A percentile compares a stretch with the other conserved stretches of the same genome.
phyloP scores from a whole-genome alignment of 2,888 invertebrate species.

The Melanotus villosus region DNA sequence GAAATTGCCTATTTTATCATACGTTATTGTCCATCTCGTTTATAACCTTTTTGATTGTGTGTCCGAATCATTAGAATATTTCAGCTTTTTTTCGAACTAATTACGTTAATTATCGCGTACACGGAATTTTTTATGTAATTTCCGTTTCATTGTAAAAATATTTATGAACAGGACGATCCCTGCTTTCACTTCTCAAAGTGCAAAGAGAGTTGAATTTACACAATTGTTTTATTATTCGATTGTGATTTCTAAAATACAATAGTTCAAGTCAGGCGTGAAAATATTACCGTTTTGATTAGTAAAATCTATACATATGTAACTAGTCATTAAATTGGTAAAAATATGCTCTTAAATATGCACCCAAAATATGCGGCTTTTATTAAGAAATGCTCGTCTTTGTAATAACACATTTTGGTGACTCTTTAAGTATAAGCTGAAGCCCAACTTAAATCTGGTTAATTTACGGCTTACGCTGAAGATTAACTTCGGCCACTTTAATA shows the following conservation, averaged over 20 bases:
- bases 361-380: too few species aligned
- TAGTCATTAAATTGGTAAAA: too few species aligned
- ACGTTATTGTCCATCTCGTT: background rate
- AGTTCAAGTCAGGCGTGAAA: background rate
- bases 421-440: too few species aligned
- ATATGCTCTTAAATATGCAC: too few species aligned
- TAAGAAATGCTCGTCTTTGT: too few species aligned
- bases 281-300: too few species aligned
- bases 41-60: too few species aligned
- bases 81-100: background rate
- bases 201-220: background rate
- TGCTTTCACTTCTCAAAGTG: constrained; percentile 15
- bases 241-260: background rate
- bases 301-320: too few species aligned
- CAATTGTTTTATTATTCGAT: background rate
- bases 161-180: background rate
- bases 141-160: constrained; percentile 21
- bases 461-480: too few species aligned
- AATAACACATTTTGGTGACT: too few species aligned
- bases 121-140: constrained; percentile 6
- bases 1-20: constrained; percentile 8
- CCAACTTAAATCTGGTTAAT: too few species aligned
- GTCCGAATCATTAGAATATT: background rate
- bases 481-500: too few species aligned
- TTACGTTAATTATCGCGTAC: constrained; percentile 4